Evolutionary conservation across 1,140 invertebrate genomes (phyloP).

Genomic region (Planococcus citri): DNA sequence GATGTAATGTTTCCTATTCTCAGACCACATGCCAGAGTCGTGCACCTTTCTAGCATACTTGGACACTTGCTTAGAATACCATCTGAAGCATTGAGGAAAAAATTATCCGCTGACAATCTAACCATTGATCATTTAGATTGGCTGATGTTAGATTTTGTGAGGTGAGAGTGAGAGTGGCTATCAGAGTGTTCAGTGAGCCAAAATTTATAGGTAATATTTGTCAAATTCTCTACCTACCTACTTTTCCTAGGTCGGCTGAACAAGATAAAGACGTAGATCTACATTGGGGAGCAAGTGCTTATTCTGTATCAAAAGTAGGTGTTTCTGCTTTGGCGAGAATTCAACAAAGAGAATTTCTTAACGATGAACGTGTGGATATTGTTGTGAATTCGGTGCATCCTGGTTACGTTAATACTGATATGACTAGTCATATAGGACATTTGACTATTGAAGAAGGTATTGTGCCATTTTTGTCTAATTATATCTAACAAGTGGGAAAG

Average conservation of each 20-base stretch:
- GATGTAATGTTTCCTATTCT: conserved; percentile 54
- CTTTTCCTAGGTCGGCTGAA: conserved; percentile 23
- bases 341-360: conserved; percentile 46
- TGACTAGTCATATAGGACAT: conserved; percentile 52
- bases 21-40: conserved; percentile 50
- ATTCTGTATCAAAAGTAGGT: conserved; percentile 58
- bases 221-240: too few species aligned
- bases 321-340: conserved; percentile 49
- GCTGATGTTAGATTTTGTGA: conserved; percentile 53
- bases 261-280: conserved; percentile 8
- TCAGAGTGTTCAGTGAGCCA: too few species aligned
- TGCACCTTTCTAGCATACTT: conserved; percentile 56
- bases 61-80: conserved; percentile 46
- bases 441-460: conserved; percentile 51
- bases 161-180: too few species aligned
- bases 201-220: too few species aligned
- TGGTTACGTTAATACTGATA: conserved; percentile 59
- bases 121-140: conserved; percentile 43
- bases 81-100: conserved; percentile 38
- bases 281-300: conserved; percentile 55
- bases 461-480: too few species aligned
- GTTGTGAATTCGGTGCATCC: conserved; percentile 54
- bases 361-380: conserved; percentile 37
- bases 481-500: too few species aligned
- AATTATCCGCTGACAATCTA: conserved; percentile 40